Evolutionary conservation across 2,888 invertebrate genomes (phyloP), one percentile per base, ranked within the genome.

Genomic region (Eucriotettix oculatus): DNA sequence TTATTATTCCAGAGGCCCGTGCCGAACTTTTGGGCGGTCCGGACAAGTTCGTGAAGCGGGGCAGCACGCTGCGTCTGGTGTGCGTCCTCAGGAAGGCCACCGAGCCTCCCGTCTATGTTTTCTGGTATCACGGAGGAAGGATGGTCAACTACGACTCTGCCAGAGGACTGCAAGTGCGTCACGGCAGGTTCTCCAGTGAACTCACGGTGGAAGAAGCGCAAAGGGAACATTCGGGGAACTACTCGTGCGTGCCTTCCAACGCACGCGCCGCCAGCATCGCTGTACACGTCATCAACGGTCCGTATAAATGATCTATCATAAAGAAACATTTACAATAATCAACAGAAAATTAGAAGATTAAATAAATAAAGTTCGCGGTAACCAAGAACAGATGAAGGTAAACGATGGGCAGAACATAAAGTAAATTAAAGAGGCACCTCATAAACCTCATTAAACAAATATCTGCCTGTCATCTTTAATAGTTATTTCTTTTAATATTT

Each of bases 161-260:
- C 73, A 67, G 64, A 14, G 67, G 67, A n/a, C 67, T 68, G 73
- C 79, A 74, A 65, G 76, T 78, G 53, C 71, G 75, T 57, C 74
- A 75, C 61, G 69, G 76, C 52, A 71, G 74, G 48, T 72, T 74
- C 64, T 74, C 74, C 57, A 78, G 77, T 64, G 77, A 76, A 65
- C 69, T 79, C 66, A 72, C 76, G 59, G 74, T 78, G 62, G 73
- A 74, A 62, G 73, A 72, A 65, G 77, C 76, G 16, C 79, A 82
- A 65, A 78, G 75, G 68, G 70, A 75, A 56, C 86, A 87, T 68
- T 83, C 84, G n/a, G 87, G 88, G 17, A 89, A 89, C 74, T 89
- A 88, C 70, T 85, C 86, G 12, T 89, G 89, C 69, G 85, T 85
- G 52, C 88, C 89, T 10, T 86, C 87, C 10, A 89, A 88, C 71